Base-by-base conservation (phyloP, 2,113 vertebrate genomes). In the Ranitomeya variabilis region DNA sequence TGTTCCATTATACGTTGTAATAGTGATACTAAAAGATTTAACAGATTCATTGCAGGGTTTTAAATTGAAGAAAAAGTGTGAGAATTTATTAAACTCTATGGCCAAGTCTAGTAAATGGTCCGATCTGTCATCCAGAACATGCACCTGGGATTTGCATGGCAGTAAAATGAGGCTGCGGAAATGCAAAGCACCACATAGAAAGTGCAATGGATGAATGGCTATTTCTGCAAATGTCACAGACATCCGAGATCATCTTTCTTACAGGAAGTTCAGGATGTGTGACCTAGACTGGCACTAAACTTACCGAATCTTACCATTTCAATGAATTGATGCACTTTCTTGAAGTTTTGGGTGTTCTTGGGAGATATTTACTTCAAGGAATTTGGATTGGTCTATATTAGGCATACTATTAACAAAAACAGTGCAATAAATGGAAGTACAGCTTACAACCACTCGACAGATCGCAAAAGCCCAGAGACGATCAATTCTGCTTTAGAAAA, bases 21-120 rank as follows among this genome's bases (percentile, higher is more conserved):
- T 89, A 76, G 82, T 55, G 59, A 79, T 85, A 89, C 82, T 89
- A 89, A 89, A 89, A 89, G 73, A 83, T 85, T 89, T 66, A 85
- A 69, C 60, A 71, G 82, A 85, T 85, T 89, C 87, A 89, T 89
- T 89, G 73, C 81, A n/a, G 81, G 57, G 81, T 89, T 89, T 77
- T 89, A 78, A 78, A 85, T 21, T 89, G 74, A 85, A 79, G 82
- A 52, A 79, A 89, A 89, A 85, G 87, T 54, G 83, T 73, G 82
- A 69, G 74, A 62, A 79, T 89, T 89, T 84, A 85, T 89, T 89
- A 85, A 84, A 89, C 85, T 85, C 73, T 85, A 84, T 79, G 74
- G 87, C n/a, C 82, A 57, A 45, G 82, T 60, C 73, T 85, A 57
- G 81, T 59, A 69, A 89, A 89, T 77, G 78, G 87, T 84, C 82